phyloP scores from a whole-genome alignment of 2,113 vertebrate genomes.

The Mormoops blainvillei region DNA sequence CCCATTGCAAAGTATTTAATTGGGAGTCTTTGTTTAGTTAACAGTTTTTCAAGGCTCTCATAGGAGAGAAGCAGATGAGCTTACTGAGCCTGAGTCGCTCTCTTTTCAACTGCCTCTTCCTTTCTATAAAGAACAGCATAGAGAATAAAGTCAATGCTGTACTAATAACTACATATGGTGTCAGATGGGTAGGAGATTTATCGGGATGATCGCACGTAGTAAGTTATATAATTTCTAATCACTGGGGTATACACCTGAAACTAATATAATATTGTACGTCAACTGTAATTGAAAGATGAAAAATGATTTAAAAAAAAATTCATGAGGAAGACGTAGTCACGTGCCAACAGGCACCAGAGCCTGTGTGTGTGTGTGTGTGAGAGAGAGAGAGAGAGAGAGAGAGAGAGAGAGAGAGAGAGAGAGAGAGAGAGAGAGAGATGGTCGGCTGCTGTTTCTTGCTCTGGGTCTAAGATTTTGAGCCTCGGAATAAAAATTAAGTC shows the following conservation, averaged over 20 bases:
- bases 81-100: not conserved
- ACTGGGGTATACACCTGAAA: not conserved
- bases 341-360: not conserved
- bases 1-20: not conserved
- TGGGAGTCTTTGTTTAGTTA: not conserved
- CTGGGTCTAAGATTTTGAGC: not conserved
- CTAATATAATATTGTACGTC: not conserved
- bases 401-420: too few species aligned
- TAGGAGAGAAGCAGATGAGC: not conserved
- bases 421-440: not conserved
- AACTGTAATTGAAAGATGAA: not conserved
- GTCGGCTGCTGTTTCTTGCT: not conserved
- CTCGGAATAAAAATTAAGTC: not conserved
- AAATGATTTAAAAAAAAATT: not conserved
- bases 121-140: not conserved
- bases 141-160: too few species aligned
- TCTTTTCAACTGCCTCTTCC: not conserved
- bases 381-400: too few species aligned
- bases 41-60: not conserved
- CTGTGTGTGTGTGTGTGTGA: too few species aligned
- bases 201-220: not conserved
- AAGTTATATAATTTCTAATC: not conserved
- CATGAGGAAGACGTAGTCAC: fast-evolving
- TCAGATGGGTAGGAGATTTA: not conserved
- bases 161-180: not conserved